Base-by-base conservation (phyloP, 2,888 invertebrate species). In the Microplitis deprimator region DNA sequence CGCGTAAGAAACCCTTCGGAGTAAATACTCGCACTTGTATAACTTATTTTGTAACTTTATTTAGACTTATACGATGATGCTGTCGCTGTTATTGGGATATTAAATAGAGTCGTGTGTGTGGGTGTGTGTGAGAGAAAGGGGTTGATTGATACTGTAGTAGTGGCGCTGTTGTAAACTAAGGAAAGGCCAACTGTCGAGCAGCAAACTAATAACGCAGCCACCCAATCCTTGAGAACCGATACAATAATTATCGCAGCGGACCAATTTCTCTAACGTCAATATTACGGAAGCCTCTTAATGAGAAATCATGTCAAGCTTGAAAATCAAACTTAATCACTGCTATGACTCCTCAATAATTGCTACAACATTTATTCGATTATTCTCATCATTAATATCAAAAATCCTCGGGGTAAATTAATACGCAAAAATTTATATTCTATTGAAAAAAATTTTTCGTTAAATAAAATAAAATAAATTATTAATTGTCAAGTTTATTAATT, bases 91-190 rank as follows among this genome's bases (percentile, higher is more conserved):
- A 29, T 29, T 29, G 29, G 29, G 4, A 4, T 29, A 29, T 29
- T 29, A 29, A 29, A 29, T 29, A 29, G 29, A 29, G 29, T 4
- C 29, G 29, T 29, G 4, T 29, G 29, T 29, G 29, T 29, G 29
- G 29, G 29, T 29, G 29, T 29, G 29, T 29, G 4, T 4, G 29
- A 29, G 29, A 29, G 4, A 29, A 1, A 1, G 20, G 29, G 29
- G 29, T 29, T 29, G 29, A 50, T 50, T 50, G 50, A 50, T 13
- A 29, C 29, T 29, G 50, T 50, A 8, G 50, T 50, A 13, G 50
- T 50, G 50, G 13, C 50, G 50, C 13, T 50, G 50, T 50, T 50
- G 77, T 78, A 77, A 79, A 79, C 77, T 78, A 79, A 75, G 13
- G 50, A 5, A 50, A 77, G 76, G 77, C 64, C 71, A 68, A 70